A percentile compares a stretch with the other conserved stretches of the same genome.
Evolutionary conservation across 2,797 vertebrate species (phyloP).

Genomic region (Pitangus sulphuratus): DNA sequence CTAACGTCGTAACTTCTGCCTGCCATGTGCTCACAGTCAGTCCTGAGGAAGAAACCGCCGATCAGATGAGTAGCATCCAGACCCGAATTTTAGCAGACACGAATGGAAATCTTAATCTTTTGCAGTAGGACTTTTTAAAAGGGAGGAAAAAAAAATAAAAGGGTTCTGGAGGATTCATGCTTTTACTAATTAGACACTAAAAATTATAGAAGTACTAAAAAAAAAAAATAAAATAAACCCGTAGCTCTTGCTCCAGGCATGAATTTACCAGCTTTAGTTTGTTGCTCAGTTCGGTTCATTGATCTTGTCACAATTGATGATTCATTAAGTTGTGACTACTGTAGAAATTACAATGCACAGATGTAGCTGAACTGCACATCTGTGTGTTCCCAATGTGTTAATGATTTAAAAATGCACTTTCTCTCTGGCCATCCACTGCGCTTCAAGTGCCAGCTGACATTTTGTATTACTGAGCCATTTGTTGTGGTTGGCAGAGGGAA

Average conservation of each 20-base stretch:
- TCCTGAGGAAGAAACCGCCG: background rate
- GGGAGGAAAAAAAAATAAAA: background rate
- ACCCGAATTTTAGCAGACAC: background rate
- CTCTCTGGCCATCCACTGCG: conserved; percentile 50
- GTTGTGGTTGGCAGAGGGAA: conserved; percentile 21
- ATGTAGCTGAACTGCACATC: conserved; percentile 70
- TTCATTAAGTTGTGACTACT: conserved; percentile 75
- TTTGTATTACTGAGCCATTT: conserved; percentile 37
- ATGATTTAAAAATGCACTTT: conserved; percentile 61
- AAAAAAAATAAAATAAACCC: background rate
- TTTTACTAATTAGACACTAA: conserved; percentile 62
- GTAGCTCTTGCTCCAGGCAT: conserved; percentile 54
- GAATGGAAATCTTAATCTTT: background rate
- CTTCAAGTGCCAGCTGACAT: conserved; percentile 61
- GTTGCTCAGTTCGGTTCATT: conserved; percentile 69
- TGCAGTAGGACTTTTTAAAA: background rate
- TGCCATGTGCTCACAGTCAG: background rate
- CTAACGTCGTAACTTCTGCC: background rate
- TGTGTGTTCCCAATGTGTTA: conserved; percentile 66
- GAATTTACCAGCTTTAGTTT: conserved; percentile 72
- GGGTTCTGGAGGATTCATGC: background rate
- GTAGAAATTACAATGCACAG: conserved; percentile 70
- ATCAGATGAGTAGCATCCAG: background rate
- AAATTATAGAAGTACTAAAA: conserved; percentile 51
- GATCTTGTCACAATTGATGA: conserved; percentile 74